Base-by-base conservation (phyloP, 2,113 vertebrate genomes). In the Struthidea cinerea region DNA sequence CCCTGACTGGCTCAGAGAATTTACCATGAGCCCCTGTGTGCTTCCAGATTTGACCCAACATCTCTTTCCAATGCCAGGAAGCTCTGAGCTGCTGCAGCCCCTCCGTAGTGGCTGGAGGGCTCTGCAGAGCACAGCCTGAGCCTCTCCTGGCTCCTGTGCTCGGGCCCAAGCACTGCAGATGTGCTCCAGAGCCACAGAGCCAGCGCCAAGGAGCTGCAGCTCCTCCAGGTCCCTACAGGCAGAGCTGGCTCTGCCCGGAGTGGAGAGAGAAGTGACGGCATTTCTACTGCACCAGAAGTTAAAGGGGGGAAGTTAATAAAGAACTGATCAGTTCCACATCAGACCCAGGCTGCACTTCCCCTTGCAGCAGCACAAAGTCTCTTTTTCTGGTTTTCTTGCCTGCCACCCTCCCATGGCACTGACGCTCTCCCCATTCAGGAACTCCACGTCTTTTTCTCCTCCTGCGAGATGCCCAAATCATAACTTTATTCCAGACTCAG, bases 401-500 rank as follows among this genome's bases (percentile, higher is more conserved):
- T 50, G 27, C 50, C 57, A 69, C 39, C 15, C 13, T 84, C 46
- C 56, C 44, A 5, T 4, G 64, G 39, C 35, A 65, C 23, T 2
- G 6, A 44, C 0, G 7, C 41, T 71, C 60, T 50, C 50, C 57
- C 30, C 22, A 7, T 7, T 55, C 63, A 84, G 71, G 46, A 85
- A 16, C 28, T 20, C 9, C 44, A 78, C 33, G 63, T 26, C 74
- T 44, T 22, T 20, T 57, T 57, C 30, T 16, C 41, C 41, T 76
- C 57, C 74, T 23, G 41, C 3, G n/a, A 59, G 64, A 71, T 18
- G 13, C 26, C 32, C 53, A 57, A 46, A 57, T 61, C 16, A 9
- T 42, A 84, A 92, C 86, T 97, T 87, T 16, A 87, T 57, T 67
- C 85, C 37, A 42, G 68, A 88, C 39, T 93, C 39, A 73, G 60